Evolutionary conservation across 2,797 vertebrate genomes (phyloP).

Genomic region (Diplodus sargus): DNA sequence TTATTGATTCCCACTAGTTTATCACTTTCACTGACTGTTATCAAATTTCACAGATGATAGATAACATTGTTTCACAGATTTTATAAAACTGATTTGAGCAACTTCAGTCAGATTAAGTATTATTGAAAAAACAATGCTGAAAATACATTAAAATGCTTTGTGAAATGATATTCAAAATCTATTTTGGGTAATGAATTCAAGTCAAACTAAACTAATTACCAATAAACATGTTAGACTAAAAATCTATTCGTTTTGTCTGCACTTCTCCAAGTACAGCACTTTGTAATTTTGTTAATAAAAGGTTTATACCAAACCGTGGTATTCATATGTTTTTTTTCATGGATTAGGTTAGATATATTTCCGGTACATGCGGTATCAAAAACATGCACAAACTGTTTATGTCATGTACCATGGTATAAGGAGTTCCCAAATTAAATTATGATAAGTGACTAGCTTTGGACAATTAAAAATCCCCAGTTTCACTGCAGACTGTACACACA

Average conservation of each 20-base stretch:
- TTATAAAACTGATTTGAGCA: background rate
- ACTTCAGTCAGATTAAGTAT: background rate
- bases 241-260: background rate
- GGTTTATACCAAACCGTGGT: background rate
- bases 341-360: background rate
- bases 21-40: too few species aligned
- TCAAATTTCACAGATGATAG: too few species aligned
- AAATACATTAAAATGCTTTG: background rate
- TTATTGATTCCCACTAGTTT: too few species aligned
- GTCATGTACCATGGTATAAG: background rate
- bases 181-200: background rate
- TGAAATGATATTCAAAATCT: background rate
- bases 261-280: background rate
- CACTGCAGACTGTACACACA: constrained; percentile 52
- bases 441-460: constrained; percentile 20
- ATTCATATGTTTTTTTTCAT: background rate
- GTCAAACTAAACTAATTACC: background rate
- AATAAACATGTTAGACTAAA: background rate
- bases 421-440: background rate
- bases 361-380: background rate
- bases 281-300: background rate
- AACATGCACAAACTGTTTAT: background rate
- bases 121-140: background rate
- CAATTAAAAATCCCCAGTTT: constrained; percentile 29
- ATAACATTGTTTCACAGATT: background rate